Evolutionary conservation across 2,888 invertebrate genomes (phyloP).

Genomic region (Folsomia candida): DNA sequence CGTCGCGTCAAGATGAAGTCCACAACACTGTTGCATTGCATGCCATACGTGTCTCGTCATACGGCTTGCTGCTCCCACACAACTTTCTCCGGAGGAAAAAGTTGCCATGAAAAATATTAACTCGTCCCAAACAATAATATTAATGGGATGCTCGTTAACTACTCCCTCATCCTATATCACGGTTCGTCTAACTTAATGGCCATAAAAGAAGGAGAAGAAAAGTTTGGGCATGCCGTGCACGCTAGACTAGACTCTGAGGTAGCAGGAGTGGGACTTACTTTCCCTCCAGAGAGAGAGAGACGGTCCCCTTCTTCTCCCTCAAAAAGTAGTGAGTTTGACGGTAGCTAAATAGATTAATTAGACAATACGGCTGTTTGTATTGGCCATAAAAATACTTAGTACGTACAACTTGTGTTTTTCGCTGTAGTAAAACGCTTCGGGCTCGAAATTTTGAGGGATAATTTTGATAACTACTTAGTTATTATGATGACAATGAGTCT

Average conservation of each 20-base stretch:
- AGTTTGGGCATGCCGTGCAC: background rate
- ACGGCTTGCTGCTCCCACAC: background rate
- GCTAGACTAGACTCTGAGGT: too few species aligned
- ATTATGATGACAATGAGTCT: too few species aligned
- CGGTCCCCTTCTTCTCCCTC: background rate
- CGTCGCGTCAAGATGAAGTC: background rate
- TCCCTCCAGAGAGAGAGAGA: too few species aligned
- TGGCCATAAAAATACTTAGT: background rate
- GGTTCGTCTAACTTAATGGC: background rate
- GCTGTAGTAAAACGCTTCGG: background rate
- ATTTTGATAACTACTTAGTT: too few species aligned
- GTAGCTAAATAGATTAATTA: background rate
- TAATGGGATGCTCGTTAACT: background rate
- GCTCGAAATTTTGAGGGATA: too few species aligned
- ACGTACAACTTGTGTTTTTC: too few species aligned
- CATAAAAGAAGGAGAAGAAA: background rate
- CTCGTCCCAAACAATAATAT: background rate
- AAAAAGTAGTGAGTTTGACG: background rate
- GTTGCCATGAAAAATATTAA: background rate
- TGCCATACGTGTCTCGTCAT: background rate
- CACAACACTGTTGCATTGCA: slow-evolving; percentile 8
- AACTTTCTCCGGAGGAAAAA: background rate
- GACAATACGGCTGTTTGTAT: background rate
- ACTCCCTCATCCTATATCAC: background rate
- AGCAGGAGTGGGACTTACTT: background rate